Percentiles rank a stretch among this genome's conserved stretches.
Conservation (phyloP, 2,113 vertebrate species). For the Thinocorus orbignyianus region DNA sequence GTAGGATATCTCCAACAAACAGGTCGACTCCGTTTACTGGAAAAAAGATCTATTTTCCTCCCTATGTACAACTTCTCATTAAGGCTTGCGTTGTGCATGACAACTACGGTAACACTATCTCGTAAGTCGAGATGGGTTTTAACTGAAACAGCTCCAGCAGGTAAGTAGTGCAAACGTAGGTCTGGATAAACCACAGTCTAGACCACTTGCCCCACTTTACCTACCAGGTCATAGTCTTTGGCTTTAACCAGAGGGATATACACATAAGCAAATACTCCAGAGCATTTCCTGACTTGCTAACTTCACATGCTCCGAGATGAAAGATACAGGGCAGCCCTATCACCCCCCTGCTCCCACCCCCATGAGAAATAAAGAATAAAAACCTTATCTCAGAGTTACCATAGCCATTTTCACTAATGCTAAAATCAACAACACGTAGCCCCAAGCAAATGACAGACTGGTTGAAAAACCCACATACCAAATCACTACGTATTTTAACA, state of each 20-base stretch:
- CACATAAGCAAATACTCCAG: not conserved
- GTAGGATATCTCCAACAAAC: not conserved
- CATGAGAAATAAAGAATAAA: not conserved
- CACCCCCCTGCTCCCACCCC: not conserved
- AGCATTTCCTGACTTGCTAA: not conserved
- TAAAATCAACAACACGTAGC: conserved; percentile 17
- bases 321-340: not conserved
- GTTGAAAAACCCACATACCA: not conserved
- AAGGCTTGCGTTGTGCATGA: not conserved
- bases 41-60: not conserved
- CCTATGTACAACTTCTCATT: not conserved
- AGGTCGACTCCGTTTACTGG: not conserved
- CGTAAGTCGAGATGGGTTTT: not conserved
- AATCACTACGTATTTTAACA: not conserved
- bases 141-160: not conserved
- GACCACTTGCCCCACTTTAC: not conserved
- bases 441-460: not conserved
- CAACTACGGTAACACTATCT: not conserved
- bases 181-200: not conserved
- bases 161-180: not conserved
- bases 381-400: not conserved
- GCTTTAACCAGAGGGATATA: not conserved
- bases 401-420: conserved; percentile 14
- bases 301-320: not conserved
- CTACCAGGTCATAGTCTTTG: not conserved